These are phyloP conservation scores for Tetheella fluctuosa DNA, from an alignment of 2,888 invertebrate genomes.

Conservation along the genomic window DNA sequence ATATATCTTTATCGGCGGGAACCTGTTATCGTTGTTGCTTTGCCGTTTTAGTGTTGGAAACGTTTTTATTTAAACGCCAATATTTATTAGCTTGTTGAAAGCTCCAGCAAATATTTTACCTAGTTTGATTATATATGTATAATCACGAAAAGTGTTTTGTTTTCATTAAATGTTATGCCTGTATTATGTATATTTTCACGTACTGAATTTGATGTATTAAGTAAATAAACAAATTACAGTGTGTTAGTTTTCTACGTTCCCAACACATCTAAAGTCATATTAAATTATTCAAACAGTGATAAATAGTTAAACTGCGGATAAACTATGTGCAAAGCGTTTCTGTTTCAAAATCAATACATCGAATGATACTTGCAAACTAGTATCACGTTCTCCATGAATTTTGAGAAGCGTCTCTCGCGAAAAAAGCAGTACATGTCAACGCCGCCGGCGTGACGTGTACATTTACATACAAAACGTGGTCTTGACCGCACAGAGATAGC, in stretches of 20 bases:
- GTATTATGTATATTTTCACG: neutral
- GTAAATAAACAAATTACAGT: neutral
- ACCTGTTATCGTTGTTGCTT: constrained; percentile 39
- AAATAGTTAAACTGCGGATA: constrained; percentile 7
- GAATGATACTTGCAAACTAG: constrained; percentile 42
- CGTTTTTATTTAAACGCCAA: constrained; percentile 28
- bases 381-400: constrained; percentile 51
- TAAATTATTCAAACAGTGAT: constrained; percentile 8
- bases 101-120: neutral
- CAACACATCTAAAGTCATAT: neutral
- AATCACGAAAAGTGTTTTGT: too few relatives aligned
- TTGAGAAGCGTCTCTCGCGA: constrained; percentile 60
- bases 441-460: constrained; percentile 51
- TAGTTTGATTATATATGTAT: neutral
- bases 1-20: constrained; percentile 50
- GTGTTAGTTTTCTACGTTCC: neutral
- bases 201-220: too few relatives aligned
- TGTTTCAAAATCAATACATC: constrained; percentile 34
- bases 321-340: constrained; percentile 17
- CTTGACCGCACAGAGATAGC: constrained; percentile 69
- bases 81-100: constrained; percentile 23
- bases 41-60: constrained; percentile 31
- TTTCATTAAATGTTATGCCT: too few relatives aligned
- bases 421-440: constrained; percentile 50
- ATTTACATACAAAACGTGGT: constrained; percentile 78